Base-by-base conservation (phyloP, 2,113 vertebrate species). In the Tursiops truncatus region DNA sequence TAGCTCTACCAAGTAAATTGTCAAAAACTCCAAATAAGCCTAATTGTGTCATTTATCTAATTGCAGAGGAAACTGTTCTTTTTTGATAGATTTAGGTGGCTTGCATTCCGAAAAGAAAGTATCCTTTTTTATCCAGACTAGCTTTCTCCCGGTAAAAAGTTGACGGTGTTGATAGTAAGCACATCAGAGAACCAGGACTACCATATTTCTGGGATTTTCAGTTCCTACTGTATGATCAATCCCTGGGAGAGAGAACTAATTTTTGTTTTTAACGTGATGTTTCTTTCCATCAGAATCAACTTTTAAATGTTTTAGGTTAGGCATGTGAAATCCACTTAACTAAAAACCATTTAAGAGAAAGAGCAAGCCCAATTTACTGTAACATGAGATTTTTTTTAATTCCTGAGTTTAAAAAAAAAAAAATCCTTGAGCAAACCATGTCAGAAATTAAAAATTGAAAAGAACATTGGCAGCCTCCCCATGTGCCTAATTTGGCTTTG, bases 361-460 rank as follows among this genome's bases (percentile, higher is more conserved):
- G 91, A 97, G 96, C 94, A 93, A 97, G 79, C 82, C 94, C 89
- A 93, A 90, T 93, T 97, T 97, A 89, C 95, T 96, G 5, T 18
- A 94, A 97, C 84, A 86, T 13, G n/a, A 85, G 60, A 67, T 73
- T 97, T 96, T 96, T 90, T 91, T 94, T 77, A 95, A 95, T 84
- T 97, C 95, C 92, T 77, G 65, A 87, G 83, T 87, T 92, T 36
- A 36, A 36, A 63, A 77, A 86, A 31, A 95, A 95, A 92, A 96
- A 96, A 95, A 73, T 81, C 60, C 89, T 96, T 92, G n/a, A 53
- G 50, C 62, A 73, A 93, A 92, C 97, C 93, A 81, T 97, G 97
- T 98, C 97, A 95, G 83, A 98, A 98, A 98, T 98, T 97, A 98
- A 97, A 97, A 91, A 97, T 98, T 97, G 92, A 98, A 97, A 96